Evolutionary conservation across 2,797 vertebrate species (phyloP).

Genomic region (Gymnocypris eckloni): DNA sequence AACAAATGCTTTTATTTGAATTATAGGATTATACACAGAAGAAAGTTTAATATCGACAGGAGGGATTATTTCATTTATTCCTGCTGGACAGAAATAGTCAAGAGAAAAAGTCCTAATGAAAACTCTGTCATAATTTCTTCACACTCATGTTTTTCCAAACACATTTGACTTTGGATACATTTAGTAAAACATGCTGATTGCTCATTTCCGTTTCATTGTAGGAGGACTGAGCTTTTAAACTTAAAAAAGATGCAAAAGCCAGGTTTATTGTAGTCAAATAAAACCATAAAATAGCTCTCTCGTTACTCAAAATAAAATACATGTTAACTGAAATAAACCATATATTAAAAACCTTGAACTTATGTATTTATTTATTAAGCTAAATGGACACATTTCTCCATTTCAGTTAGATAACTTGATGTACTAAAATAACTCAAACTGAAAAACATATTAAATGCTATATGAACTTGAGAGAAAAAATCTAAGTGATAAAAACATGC

Average conservation of each 20-base stretch:
- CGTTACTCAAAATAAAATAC: neutral
- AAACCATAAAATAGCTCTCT: neutral
- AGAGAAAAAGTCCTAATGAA: neutral
- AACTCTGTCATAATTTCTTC: neutral
- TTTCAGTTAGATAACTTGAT: neutral
- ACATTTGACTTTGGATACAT: neutral
- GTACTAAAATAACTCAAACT: neutral
- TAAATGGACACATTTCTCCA: too few relatives aligned
- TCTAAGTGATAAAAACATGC: too few relatives aligned
- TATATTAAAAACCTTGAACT: too few relatives aligned
- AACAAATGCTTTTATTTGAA: neutral
- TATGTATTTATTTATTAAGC: too few relatives aligned
- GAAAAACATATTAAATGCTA: neutral
- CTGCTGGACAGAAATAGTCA: neutral
- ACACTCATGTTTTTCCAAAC: neutral
- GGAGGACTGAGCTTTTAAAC: neutral
- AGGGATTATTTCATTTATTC: neutral
- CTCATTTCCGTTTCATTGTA: neutral
- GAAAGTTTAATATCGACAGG: neutral
- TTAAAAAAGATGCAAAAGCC: neutral
- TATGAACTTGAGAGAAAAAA: neutral
- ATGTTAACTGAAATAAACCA: neutral
- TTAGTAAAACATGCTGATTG: neutral
- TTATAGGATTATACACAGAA: neutral
- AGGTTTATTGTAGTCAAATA: neutral